These are phyloP conservation scores for Leptura quadrifasciata DNA, from an alignment of 2,888 invertebrate species.

Conservation along the genomic window DNA sequence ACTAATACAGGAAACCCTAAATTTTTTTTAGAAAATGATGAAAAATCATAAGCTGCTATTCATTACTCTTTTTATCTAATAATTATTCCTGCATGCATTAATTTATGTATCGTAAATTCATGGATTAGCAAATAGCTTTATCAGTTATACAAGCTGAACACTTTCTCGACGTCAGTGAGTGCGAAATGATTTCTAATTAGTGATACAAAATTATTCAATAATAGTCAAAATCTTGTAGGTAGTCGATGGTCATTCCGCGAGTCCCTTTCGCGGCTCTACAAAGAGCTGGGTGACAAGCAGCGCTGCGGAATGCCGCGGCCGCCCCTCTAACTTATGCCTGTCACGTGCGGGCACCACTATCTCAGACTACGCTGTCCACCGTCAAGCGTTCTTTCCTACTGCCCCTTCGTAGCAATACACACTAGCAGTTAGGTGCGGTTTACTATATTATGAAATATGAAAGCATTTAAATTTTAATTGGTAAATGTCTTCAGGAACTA, in stretches of 20 bases:
- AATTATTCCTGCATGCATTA: too few species aligned
- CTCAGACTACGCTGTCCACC: conserved; percentile 37
- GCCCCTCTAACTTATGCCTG: conserved; percentile 72
- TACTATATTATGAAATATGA: background rate
- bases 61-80: too few species aligned
- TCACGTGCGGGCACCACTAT: conserved; percentile 71
- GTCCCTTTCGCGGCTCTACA: conserved; percentile 63
- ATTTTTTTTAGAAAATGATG: too few species aligned
- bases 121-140: too few species aligned
- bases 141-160: too few species aligned
- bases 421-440: conserved; percentile 41
- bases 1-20: too few species aligned
- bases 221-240: conserved; percentile 20
- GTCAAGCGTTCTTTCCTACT: conserved; percentile 27
- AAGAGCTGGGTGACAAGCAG: conserved; percentile 69
- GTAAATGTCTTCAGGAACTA: background rate
- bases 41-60: too few species aligned
- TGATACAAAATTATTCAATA: background rate
- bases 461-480: background rate
- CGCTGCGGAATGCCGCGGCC: conserved; percentile 68
- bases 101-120: too few species aligned
- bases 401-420: conserved; percentile 29
- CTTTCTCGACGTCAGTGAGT: background rate
- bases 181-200: conserved; percentile 34
- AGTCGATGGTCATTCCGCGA: conserved; percentile 40